These are phyloP conservation scores for Oppia nitens DNA, from an alignment of 1,140 invertebrate species.

Conservation along the genomic window DNA sequence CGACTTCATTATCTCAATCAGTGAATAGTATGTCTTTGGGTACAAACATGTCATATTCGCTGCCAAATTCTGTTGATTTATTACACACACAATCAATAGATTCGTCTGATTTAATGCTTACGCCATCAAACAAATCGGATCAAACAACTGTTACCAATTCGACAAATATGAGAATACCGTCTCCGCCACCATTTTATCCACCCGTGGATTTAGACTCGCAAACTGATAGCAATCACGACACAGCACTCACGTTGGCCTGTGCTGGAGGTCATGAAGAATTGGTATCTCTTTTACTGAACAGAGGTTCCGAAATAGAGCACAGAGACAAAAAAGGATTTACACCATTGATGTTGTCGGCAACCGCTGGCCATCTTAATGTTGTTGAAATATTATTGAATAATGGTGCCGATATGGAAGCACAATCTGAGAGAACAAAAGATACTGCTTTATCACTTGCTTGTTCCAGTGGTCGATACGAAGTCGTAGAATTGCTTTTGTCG, in stretches of 20 bases:
- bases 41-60: background rate
- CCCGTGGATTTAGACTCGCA: constrained; percentile 72
- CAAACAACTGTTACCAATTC: constrained; percentile 3
- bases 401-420: constrained; percentile 88
- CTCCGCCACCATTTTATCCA: constrained; percentile 18
- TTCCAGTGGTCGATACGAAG: constrained; percentile 85
- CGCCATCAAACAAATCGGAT: background rate
- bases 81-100: background rate
- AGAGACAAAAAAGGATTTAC: constrained; percentile 98
- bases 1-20: background rate
- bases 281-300: constrained; percentile 68
- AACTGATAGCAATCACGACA: constrained; percentile 96
- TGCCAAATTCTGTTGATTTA: background rate
- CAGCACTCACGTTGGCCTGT: constrained; percentile 87
- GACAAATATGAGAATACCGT: background rate
- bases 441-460: constrained; percentile 93
- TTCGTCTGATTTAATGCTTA: background rate
- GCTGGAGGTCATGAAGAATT: constrained; percentile 91
- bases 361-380: constrained; percentile 71
- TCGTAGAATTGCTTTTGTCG: constrained; percentile 78
- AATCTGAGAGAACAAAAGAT: constrained; percentile 96
- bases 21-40: background rate
- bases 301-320: constrained; percentile 89
- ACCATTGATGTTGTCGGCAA: constrained; percentile 87
- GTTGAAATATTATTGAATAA: constrained; percentile 66